phyloP scores from a whole-genome alignment of 2,113 vertebrate genomes.

The Grammomys dolichurus region DNA sequence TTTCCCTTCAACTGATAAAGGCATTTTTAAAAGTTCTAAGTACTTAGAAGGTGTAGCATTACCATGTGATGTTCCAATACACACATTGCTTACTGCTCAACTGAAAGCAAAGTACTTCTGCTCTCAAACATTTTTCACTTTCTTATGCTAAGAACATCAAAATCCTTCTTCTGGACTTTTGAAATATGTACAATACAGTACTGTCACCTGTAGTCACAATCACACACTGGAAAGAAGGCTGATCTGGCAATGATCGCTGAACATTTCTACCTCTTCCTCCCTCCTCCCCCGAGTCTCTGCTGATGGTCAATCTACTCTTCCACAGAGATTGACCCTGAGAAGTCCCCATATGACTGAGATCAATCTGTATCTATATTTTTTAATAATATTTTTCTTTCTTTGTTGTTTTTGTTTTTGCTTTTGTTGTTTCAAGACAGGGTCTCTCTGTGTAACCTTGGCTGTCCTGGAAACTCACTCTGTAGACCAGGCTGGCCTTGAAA shows the following conservation, averaged over 20 bases:
- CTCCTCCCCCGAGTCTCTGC: not conserved
- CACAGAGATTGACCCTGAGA: not conserved
- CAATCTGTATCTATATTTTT: not conserved
- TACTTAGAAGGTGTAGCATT: not conserved
- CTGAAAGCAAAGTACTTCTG: not conserved
- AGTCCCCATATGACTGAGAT: not conserved
- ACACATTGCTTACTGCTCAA: no score
- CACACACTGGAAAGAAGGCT: not conserved
- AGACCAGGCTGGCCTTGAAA: not conserved
- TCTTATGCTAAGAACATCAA: not conserved
- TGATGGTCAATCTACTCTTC: no score
- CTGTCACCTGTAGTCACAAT: not conserved
- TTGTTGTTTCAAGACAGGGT: not conserved
- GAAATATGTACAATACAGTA: not conserved
- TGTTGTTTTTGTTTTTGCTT: not conserved
- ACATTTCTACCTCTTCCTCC: no score
- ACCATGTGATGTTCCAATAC: not conserved
- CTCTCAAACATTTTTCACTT: not conserved
- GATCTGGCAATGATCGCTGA: not conserved
- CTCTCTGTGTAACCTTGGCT: no score
- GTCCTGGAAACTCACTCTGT: no score
- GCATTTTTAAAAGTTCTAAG: not conserved
- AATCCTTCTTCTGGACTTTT: constrained; percentile 2
- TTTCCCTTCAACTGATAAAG: not conserved
- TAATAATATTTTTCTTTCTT: not conserved